Base-by-base conservation (phyloP, 1,140 invertebrate species). In the Elymnias hypermnestra region DNA sequence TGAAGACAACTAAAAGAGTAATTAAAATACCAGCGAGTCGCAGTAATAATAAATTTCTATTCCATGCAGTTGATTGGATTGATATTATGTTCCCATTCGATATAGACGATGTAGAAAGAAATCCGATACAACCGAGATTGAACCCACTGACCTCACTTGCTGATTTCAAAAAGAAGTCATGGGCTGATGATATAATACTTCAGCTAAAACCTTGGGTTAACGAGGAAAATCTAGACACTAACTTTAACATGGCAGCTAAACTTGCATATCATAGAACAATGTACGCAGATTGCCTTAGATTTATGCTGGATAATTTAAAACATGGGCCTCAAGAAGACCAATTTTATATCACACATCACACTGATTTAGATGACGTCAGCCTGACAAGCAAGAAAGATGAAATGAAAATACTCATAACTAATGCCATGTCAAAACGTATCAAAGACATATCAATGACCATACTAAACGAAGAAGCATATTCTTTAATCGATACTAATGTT, bases 1-100 rank as follows among this genome's bases (percentile, higher is more conserved):
- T 85, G 81, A 83, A 85, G 43, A 85, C 81, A 1, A 83, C 78
- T 5, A 85, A 82, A 45, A 65, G 81, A 0, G 75, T 85, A 0
- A 85, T 85, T 18, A 85, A 82, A 56, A 83, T 85, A 41, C 81
- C 81, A 3, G 67, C 74, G 0, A 70, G 53, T 39, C 54, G 65
- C 0, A 66, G 44, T 40, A 69, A 59, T 33, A 79, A 81, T 48
- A 83, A 82, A 43, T 85, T 82, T 35, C 13, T 75, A 2, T 85
- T 83, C 39, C 72, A 79, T 37, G 63, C 58, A 6, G 57, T 83
- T 5, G 82, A 82, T 33, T 57, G 66, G 18, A 52, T 83, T 3
- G 72, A 79, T 36, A 71, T 73, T 3, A 74, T 85, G 71, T 78
- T 83, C 48, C 70, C 77, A 0, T 77, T 73, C 42, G 72, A 78